Evolutionary conservation across 2,113 vertebrate species (phyloP).

Genomic region (Rafetus swinhoei): DNA sequence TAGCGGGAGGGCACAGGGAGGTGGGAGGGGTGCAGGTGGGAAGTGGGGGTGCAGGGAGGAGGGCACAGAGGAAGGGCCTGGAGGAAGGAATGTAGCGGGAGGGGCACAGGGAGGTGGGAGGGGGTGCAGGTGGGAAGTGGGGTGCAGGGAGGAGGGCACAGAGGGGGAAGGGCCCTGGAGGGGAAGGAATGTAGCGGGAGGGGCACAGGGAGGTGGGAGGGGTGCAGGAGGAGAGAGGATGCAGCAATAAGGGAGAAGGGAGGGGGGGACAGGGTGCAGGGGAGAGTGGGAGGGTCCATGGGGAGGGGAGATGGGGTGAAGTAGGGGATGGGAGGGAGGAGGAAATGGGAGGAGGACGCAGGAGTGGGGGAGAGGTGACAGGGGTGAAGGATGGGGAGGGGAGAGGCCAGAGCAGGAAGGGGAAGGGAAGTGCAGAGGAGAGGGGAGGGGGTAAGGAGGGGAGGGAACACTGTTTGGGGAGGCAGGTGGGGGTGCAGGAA

Average conservation of each 20-base stretch:
- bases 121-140: neutral
- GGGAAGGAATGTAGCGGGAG: too few species aligned
- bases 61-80: too few species aligned
- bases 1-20: too few species aligned
- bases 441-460: too few species aligned
- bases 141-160: neutral
- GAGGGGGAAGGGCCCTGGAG: neutral
- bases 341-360: neutral
- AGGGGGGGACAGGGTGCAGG: too few species aligned
- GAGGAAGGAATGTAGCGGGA: too few species aligned
- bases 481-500: too few species aligned
- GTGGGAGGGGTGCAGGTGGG: too few species aligned
- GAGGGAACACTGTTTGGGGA: too few species aligned
- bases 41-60: neutral
- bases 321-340: conserved; percentile 14
- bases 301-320: conserved; percentile 26
- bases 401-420: neutral
- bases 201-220: too few species aligned
- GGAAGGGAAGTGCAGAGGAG: neutral
- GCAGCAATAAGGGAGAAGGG: too few species aligned
- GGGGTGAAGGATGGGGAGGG: too few species aligned
- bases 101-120: conserved; percentile 17
- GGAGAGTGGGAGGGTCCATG: neutral
- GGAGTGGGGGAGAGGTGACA: neutral
- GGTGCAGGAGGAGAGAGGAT: neutral